Evolutionary conservation across 2,113 vertebrate genomes (phyloP).

Genomic region (Tragelaphus imberbis): DNA sequence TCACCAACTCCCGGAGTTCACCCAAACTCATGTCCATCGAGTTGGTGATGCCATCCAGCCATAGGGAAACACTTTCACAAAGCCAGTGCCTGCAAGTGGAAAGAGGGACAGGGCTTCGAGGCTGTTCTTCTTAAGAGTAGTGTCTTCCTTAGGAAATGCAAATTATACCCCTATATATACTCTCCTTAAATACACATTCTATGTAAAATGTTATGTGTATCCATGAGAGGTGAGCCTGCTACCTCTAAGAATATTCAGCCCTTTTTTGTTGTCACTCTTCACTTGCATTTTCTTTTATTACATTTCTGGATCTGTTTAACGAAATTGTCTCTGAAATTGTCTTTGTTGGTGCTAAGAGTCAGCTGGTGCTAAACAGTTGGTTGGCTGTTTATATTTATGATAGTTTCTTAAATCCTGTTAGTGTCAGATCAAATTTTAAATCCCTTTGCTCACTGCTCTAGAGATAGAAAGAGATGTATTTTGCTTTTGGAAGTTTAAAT

Average conservation of each 20-base stretch:
- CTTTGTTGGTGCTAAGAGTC: not conserved
- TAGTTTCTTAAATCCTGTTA: constrained; percentile 8
- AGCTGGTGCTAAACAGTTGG: not conserved
- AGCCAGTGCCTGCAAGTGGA: not conserved
- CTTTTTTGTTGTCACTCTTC: not conserved
- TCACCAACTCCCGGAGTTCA: no score
- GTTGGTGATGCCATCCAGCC: no score
- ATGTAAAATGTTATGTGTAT: not conserved
- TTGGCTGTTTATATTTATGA: not conserved
- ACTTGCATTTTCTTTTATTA: not conserved
- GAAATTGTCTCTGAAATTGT: not conserved
- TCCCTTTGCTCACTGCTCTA: not conserved
- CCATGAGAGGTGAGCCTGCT: not conserved
- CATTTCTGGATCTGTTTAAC: not conserved
- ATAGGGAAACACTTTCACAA: not conserved
- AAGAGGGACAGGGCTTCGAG: not conserved
- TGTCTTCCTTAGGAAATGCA: not conserved
- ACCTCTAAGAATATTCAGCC: not conserved
- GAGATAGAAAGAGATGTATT: not conserved
- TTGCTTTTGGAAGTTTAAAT: not conserved
- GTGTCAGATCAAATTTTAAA: not conserved
- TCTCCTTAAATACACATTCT: not conserved
- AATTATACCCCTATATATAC: not conserved
- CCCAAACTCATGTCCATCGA: no score
- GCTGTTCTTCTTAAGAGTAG: not conserved